phyloP scores from a whole-genome alignment of 2,113 vertebrate species.

The Caracal caracal region DNA sequence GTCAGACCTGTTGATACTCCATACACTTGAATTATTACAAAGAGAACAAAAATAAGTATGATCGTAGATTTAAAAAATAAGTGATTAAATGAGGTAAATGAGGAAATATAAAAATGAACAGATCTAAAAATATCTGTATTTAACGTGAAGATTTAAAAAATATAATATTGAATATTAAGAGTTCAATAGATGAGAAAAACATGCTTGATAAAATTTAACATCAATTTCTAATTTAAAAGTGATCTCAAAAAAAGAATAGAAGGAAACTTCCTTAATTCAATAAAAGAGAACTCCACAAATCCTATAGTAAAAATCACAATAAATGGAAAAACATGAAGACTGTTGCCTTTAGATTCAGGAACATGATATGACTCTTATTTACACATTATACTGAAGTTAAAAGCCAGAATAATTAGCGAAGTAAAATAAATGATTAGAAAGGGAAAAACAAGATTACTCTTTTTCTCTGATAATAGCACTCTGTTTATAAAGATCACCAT shows the following conservation, averaged over 20 bases:
- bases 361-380: not conserved
- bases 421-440: constrained; percentile 45
- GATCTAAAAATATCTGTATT: not conserved
- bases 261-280: not conserved
- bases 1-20: not conserved
- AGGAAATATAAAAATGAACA: not conserved
- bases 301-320: not conserved
- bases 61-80: not conserved
- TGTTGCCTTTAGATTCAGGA: not conserved
- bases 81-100: not conserved
- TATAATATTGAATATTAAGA: not conserved
- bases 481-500: not conserved
- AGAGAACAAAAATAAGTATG: not conserved
- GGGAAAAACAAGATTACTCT: not conserved
- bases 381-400: not conserved
- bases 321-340: constrained; percentile 14
- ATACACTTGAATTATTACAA: not conserved
- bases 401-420: not conserved
- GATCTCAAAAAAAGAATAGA: not conserved
- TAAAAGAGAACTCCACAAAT: not conserved
- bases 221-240: constrained; percentile 12
- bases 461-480: not conserved
- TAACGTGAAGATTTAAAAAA: not conserved
- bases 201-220: not conserved
- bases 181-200: not conserved